Evolutionary conservation across 2,797 vertebrate species (phyloP), one percentile per base, ranked within the genome.

Genomic region (Eptatretus atami): DNA sequence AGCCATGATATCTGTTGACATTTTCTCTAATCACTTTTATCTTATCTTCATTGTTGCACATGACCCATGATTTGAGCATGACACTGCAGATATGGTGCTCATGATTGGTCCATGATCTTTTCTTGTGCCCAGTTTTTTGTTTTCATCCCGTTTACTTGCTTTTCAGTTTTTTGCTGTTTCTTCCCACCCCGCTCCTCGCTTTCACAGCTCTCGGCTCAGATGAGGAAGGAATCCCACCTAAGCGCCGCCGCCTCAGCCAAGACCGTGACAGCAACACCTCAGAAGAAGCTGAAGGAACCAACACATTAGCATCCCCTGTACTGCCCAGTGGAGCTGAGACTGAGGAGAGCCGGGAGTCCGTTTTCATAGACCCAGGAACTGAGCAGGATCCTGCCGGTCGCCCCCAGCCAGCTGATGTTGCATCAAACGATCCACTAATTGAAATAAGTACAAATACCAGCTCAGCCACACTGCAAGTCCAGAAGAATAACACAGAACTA

Each of bases 301-400:
- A 76, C 69, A 86, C 87, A 72, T 83, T 78, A 1, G 72, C 86
- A 71, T 93, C 87, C 14, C 87, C 88, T 12, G 76, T 80, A 53
- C 88, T 86, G 77, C 82, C 83, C 65, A 93, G 87, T 0, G 88
- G 94, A 75, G 94, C 86, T 0, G 90, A 96, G 74, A 95, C 90
- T 0, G 79, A 61, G 12, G 57, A 61, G 57, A 61, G 57, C 25
- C 57, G 88, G 57, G 90, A 96, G 82, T 96, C 90, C 1, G 88
- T 86, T 0, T 80, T 96, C 68, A 96, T 96, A 15, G 90, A 95
- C 67, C 90, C 88, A 0, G 90, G 88, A 65, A 93, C 86, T 0
- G 90, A 96, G 71, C 87, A 95, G 72, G 90, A 96, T 68, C 83
- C 80, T 64, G 86, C 86, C 65, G 84, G 82, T 12, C 86, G 31